phyloP scores from a whole-genome alignment of 1,140 invertebrate species.

The Dendroctonus ponderosae region DNA sequence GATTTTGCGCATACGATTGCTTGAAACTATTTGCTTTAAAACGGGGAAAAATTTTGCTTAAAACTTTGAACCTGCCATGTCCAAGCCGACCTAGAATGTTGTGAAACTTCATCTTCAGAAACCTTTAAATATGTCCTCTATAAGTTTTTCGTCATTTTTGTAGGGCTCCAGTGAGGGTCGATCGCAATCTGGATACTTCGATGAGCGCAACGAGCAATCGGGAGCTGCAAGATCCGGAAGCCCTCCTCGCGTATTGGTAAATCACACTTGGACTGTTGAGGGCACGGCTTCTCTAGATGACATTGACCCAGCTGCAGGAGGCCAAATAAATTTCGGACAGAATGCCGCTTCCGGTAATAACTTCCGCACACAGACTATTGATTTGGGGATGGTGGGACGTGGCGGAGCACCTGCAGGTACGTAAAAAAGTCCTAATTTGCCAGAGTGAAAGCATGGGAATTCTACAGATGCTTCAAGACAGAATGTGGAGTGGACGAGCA shows the following conservation, averaged over 20 bases:
- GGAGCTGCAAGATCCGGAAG: background rate
- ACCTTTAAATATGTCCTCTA: too few relatives aligned
- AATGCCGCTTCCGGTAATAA: constrained; percentile 40
- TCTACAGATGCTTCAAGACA: constrained; percentile 1
- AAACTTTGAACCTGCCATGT: too few relatives aligned
- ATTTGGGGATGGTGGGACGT: constrained; percentile 37
- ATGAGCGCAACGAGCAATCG: constrained; percentile 21
- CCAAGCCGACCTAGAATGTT: too few relatives aligned
- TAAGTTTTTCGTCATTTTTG: too few relatives aligned
- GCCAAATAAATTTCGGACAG: constrained; percentile 24
- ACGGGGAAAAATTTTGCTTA: too few relatives aligned
- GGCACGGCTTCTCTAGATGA: constrained; percentile 9
- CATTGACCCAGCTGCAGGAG: background rate
- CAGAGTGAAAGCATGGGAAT: background rate
- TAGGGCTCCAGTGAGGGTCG: constrained; percentile 1
- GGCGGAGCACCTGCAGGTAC: background rate
- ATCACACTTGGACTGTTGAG: constrained; percentile 27
- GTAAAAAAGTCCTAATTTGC: background rate
- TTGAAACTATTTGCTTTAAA: too few relatives aligned
- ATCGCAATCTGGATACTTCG: constrained; percentile 28
- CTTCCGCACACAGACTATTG: constrained; percentile 43
- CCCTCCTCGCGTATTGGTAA: constrained; percentile 8
- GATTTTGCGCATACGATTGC: too few relatives aligned
- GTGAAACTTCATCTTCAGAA: too few relatives aligned
- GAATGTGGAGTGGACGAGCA: background rate